These are phyloP conservation scores for Myotis vivesi DNA, from an alignment of 2,797 vertebrate genomes.

Conservation along the genomic window DNA sequence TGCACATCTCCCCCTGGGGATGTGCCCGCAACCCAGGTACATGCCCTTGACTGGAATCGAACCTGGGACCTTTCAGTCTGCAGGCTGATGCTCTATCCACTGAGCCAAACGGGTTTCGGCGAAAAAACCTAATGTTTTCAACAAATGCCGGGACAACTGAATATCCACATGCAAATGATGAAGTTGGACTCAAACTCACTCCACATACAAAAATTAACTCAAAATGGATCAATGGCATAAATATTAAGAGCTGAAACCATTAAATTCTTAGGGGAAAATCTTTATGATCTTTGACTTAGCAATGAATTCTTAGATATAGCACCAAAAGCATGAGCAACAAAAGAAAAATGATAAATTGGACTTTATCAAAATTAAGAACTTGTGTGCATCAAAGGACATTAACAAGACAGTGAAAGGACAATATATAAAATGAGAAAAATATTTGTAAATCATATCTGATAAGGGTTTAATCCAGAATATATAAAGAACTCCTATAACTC, in stretches of 20 bases:
- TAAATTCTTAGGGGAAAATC: background rate
- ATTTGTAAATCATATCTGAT: background rate
- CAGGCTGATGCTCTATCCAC: no score
- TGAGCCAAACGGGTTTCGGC: no score
- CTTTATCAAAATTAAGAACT: background rate
- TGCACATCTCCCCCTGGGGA: no score
- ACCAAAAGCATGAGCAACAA: background rate
- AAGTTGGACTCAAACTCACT: background rate
- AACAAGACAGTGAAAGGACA: background rate
- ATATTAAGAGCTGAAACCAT: background rate
- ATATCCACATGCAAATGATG: background rate
- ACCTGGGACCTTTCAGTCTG: no score
- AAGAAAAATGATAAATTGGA: slow-evolving; percentile 7
- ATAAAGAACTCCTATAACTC: background rate
- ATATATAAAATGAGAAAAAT: background rate
- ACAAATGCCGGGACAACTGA: background rate
- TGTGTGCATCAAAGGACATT: background rate
- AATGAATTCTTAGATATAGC: background rate
- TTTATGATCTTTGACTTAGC: background rate
- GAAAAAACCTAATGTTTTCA: slow-evolving; percentile 18
- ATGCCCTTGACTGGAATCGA: no score
- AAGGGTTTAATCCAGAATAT: background rate
- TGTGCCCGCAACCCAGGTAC: no score
- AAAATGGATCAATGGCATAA: background rate
- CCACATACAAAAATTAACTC: background rate